Evolutionary conservation across 2,888 invertebrate genomes (phyloP).

Genomic region (Lochmaea crataegi): DNA sequence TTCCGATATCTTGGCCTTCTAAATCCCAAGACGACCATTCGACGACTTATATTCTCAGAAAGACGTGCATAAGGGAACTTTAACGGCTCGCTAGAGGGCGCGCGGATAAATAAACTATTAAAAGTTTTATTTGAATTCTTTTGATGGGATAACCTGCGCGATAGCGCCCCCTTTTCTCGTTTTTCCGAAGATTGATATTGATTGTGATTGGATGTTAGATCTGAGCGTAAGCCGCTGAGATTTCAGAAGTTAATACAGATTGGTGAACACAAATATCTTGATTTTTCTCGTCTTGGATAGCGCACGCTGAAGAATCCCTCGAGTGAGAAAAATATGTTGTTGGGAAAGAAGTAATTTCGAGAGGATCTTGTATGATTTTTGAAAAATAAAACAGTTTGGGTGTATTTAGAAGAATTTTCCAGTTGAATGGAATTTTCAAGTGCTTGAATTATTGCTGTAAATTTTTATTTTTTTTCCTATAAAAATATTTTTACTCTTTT

Average conservation of each 20-base stretch:
- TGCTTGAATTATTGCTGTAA: no score
- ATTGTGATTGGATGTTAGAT: constrained; percentile 31
- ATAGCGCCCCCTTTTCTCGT: constrained; percentile 7
- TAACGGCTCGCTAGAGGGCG: constrained; percentile 56
- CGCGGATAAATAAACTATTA: constrained; percentile 62
- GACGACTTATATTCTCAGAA: constrained; percentile 59
- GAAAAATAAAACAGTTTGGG: neutral
- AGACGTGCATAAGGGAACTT: constrained; percentile 61
- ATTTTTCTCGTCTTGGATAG: constrained; percentile 9
- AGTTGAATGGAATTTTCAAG: no score
- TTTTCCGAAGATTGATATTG: constrained; percentile 27
- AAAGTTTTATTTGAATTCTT: constrained; percentile 57
- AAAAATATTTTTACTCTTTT: no score
- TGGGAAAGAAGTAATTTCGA: neutral
- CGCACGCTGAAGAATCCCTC: neutral
- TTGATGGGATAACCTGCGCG: constrained; percentile 34
- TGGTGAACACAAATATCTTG: constrained; percentile 23
- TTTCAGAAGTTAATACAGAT: constrained; percentile 25
- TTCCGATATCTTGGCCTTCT: constrained; percentile 46
- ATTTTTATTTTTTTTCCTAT: no score
- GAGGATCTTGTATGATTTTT: neutral
- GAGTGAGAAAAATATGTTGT: neutral
- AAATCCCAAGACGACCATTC: constrained; percentile 62
- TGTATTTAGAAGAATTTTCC: no score
- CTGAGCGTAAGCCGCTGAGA: constrained; percentile 21